Evolutionary conservation across 2,113 vertebrate species (phyloP), one percentile per base, ranked within the genome.

Genomic region (Ptilorrhoa leucosticta): DNA sequence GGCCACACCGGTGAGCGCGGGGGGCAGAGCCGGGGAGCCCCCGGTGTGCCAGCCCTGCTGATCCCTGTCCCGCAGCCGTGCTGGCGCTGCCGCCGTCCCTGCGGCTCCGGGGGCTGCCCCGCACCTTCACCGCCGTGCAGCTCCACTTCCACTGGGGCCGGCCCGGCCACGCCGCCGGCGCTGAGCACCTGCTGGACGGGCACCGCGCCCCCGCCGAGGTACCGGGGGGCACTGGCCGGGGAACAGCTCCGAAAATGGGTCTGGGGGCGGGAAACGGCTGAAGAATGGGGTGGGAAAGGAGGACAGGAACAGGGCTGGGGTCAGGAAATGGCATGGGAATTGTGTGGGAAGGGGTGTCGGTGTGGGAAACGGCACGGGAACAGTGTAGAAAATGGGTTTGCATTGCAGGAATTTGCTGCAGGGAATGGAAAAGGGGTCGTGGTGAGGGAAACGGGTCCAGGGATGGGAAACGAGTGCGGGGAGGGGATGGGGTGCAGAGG

Each of bases 111-210:
- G 99, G 99, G 30, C 96, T 99, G 66, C 98, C 98, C 20, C 96
- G 63, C 73, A 95, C 96, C 50, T 99, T 98, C n/a, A 97, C 97
- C 1, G 98, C 99, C 1, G 97, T 96, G 2, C 99, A 99, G 96
- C 97, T 99, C 58, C 99, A 99, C 87, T 98, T 99, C 73, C 99
- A 99, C 96, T 99, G 99, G 98, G 99, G 99, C 30, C 97, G 97
- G 15, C 82, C 66, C 6, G 97, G 97, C 2, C 72, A 47, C 21
- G 28, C 78, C 7, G 99, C 78, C 0, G 99, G 99, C 3, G 98
- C 99, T 2, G 99, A 99, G 96, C 99, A 99, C 84, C 98, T 97
- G 73, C 96, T 99, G 71, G 97, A 99, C 1, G 97, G 98, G 7
- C 94, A 93, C 61, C 97, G 97, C 12, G 96, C 98, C 31, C 97